Evolutionary conservation across 1,140 invertebrate genomes (phyloP).

Genomic region (Phenacoccus solenopsis): DNA sequence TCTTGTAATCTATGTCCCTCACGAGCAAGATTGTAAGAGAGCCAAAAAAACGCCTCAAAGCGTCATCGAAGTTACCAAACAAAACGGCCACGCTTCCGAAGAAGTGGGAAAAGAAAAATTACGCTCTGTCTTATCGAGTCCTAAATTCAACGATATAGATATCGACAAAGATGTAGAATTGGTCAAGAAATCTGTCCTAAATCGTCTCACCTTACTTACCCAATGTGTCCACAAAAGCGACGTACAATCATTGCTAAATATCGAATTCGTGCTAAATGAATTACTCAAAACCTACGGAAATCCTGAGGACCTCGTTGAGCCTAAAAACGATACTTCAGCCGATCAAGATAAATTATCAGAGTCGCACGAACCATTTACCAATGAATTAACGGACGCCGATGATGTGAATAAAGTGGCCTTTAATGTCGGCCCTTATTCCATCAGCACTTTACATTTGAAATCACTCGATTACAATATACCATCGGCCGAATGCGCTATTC

Average conservation of each 20-base stretch:
- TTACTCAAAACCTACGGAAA: not conserved
- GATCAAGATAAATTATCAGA: not conserved
- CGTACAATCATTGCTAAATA: not conserved
- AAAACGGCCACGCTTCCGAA: not conserved
- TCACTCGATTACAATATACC: slow-evolving; percentile 12
- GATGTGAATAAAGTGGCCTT: not conserved
- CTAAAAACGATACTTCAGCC: not conserved
- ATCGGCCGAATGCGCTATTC: not conserved
- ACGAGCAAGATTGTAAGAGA: not conserved
- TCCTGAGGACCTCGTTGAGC: not conserved
- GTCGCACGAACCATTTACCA: not conserved
- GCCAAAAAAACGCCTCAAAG: not conserved
- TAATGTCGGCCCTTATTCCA: not conserved
- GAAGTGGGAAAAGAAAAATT: not conserved
- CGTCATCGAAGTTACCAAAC: not conserved
- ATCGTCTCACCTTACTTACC: not conserved
- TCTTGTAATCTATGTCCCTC: not conserved
- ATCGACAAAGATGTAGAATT: not conserved
- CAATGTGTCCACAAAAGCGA: not conserved
- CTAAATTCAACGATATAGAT: not conserved
- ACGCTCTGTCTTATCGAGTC: not conserved
- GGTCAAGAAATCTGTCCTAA: not conserved
- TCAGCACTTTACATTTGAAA: not conserved
- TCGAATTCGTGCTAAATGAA: not conserved
- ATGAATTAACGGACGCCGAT: not conserved